Base-by-base conservation (phyloP, 2,888 invertebrate genomes). In the Alloscopus bannaensis region DNA sequence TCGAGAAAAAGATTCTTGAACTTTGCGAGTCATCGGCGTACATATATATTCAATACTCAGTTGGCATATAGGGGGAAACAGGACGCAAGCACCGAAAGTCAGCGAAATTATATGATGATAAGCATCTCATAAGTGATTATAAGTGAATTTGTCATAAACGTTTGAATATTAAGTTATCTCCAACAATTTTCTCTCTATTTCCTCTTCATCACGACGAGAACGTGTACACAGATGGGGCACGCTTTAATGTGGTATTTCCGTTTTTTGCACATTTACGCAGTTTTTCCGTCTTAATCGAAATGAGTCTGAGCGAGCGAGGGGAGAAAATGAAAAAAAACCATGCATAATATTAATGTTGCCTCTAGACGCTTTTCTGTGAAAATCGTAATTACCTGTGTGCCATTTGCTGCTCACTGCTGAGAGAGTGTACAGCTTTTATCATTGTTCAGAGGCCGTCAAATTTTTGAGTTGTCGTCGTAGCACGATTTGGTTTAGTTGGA, bases 231-330 rank as follows among this genome's bases (percentile, higher is more conserved):
- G 66, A 57, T 47, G 57, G 69, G 76, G 70, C 77, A 78, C 77
- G 77, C 77, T 78, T 78, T 78, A 78, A 78, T 78, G 70, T 47
- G 70, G 55, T 45, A 78, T 70, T 78, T 78, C 77, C 77, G 70
- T 45, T 70, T 47, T n/a, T 64, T 64, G 70, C 40, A 70, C 71
- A 78, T 70, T 78, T 78, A 76, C 26, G 65, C n/a, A n/a, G 47
- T 31, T 31, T 62, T 40, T 62, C 13, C 29, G n/a, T 42, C 28
- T 62, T 28, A 62, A 62, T 62, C 62, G 62, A 40, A 62, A 4
- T n/a, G 18, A 13, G 20, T 8, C 36, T 8, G n/a, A n/a, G n/a
- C n/a, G n/a, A n/a, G n/a, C n/a, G n/a, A n/a, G n/a, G n/a, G 36
- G 13, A 36, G 36, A 36, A 36, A 13, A 13, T 8, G 36, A 36